Conservation (phyloP, 1,140 invertebrate species). For the Epicauta chinensis region DNA sequence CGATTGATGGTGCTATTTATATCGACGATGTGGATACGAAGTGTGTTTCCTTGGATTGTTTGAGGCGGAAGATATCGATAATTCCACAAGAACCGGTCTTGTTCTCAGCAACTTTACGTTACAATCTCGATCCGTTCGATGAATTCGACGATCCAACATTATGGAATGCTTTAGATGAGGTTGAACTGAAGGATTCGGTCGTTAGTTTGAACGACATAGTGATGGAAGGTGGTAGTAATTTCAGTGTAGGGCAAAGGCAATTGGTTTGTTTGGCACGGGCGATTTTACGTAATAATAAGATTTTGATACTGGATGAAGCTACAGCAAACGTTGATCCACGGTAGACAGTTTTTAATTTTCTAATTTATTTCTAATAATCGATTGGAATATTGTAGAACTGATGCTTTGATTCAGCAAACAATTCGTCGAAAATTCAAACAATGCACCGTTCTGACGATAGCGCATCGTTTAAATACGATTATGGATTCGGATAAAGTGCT, state of each 20-base stretch:
- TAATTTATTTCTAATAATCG: too few species aligned
- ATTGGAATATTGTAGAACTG: constrained; percentile 44
- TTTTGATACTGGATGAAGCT: constrained; percentile 56
- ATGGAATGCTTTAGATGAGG: constrained; percentile 62
- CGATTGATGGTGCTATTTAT: constrained; percentile 58
- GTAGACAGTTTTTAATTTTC: constrained; percentile 40
- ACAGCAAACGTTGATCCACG: constrained; percentile 55
- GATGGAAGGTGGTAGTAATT: constrained; percentile 50
- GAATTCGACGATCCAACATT: constrained; percentile 54
- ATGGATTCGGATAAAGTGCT: constrained; percentile 68
- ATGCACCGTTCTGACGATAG: constrained; percentile 78
- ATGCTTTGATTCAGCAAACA: constrained; percentile 63
- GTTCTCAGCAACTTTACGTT: constrained; percentile 71
- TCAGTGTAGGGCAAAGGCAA: constrained; percentile 56
- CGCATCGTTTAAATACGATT: constrained; percentile 73
- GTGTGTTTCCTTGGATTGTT: constrained; percentile 58
- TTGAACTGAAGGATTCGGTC: constrained; percentile 55
- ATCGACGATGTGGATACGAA: constrained; percentile 66
- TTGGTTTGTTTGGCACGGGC: constrained; percentile 57
- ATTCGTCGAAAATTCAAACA: constrained; percentile 61
- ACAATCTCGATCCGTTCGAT: constrained; percentile 80
- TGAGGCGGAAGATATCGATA: constrained; percentile 69
- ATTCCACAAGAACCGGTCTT: constrained; percentile 81
- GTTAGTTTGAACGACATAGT: constrained; percentile 47
- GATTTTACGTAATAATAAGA: constrained; percentile 53